Conservation (phyloP, 1,140 invertebrate genomes). For the Oreohelix idahoensis region DNA sequence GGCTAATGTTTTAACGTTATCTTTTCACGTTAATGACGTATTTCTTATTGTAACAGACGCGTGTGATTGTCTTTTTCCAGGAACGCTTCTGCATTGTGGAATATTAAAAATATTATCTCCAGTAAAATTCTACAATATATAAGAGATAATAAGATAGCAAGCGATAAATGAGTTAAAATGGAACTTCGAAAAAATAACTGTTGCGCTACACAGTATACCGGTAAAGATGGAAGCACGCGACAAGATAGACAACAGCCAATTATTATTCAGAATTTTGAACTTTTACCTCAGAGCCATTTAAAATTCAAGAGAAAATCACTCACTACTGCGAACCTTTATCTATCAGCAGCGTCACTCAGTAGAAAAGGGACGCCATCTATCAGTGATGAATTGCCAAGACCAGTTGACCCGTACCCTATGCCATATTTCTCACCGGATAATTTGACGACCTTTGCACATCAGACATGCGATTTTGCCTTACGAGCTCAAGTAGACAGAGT, state of each 20-base stretch:
- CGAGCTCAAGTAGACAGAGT: not conserved
- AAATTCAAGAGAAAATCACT: conserved; percentile 16
- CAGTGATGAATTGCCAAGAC: not conserved
- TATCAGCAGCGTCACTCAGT: not conserved
- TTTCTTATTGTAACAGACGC: too few species aligned
- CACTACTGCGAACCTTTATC: conserved; percentile 21
- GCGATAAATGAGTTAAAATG: too few species aligned
- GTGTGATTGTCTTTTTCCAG: too few species aligned
- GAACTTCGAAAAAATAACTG: too few species aligned
- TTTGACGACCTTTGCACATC: not conserved
- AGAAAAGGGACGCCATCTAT: not conserved
- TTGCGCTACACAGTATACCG: too few species aligned
- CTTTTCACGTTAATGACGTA: too few species aligned
- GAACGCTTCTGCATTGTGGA: too few species aligned
- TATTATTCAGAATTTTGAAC: conserved; percentile 32
- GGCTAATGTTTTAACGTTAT: too few species aligned
- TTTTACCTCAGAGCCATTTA: not conserved
- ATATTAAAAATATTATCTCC: too few species aligned
- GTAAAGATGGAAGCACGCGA: not conserved
- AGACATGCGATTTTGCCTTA: not conserved
- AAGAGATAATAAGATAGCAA: too few species aligned
- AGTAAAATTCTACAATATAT: too few species aligned
- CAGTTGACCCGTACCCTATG: not conserved
- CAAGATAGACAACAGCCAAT: conserved; percentile 30
- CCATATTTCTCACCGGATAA: not conserved